Base-by-base conservation (phyloP, 2,113 vertebrate genomes). In the Tonatia bakeri region DNA sequence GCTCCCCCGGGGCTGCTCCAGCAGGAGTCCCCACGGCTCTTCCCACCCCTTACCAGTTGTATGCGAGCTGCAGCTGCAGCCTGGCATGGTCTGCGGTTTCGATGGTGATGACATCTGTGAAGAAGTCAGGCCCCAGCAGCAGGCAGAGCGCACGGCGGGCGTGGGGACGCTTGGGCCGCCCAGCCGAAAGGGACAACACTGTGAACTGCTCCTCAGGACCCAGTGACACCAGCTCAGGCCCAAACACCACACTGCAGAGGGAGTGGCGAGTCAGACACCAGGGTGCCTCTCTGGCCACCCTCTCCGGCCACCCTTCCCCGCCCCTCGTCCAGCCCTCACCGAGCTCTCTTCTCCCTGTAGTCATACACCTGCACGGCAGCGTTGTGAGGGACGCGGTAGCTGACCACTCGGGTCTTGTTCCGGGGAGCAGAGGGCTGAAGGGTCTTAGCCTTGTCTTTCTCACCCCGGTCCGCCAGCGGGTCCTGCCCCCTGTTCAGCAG, bases 141-240 rank as follows among this genome's bases (percentile, higher is more conserved):
- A 99, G 98, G 90, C 99, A 99, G 92, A 99, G 91, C 0, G 98
- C 98, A 16, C 99, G 99, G 95, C 99, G 99, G 77, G 99, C 98
- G 0, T 99, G 99, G 72, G 99, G 97, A 10, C 98, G 97, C 96
- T 99, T 99, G 33, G 99, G 99, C 77, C 99, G 98, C 65, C 99
- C 99, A 0, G 99, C 99, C 0, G 99, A 99, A 65, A 99, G 98
- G 13, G 99, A 99, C 93, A 99, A 95, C 13, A 99, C 97, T 0
- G 99, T 99, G 98, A 99, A 99, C 98, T 99, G 99, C 95, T 99
- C 99, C 19, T 99, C 99, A 0, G 99, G 99, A 0, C 99, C 99
- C 96, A 99, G 97, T 26, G 99, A 98, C 96, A 99, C 99, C 97
- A 99, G 94, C 97, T 99, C 99, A 0, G 99, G 99, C 22, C 99